These are phyloP conservation scores for Brachirus orientalis DNA, from an alignment of 2,113 vertebrate genomes.

Conservation along the genomic window DNA sequence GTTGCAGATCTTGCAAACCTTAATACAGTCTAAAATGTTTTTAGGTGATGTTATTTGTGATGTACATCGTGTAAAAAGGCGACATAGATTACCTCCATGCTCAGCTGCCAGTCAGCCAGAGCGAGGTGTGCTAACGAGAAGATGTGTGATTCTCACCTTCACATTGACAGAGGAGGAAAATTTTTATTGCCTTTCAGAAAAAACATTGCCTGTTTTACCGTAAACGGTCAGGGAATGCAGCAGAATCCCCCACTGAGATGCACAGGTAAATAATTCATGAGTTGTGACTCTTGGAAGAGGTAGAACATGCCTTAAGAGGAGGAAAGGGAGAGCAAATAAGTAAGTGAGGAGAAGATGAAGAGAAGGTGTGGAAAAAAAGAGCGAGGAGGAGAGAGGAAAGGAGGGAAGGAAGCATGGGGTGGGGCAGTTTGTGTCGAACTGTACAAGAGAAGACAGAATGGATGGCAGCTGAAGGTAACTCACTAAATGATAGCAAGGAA, in stretches of 20 bases:
- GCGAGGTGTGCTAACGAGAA: not conserved
- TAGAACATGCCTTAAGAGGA: constrained; percentile 62
- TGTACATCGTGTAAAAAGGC: too few species aligned
- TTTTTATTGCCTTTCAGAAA: constrained; percentile 9
- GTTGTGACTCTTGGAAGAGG: constrained; percentile 66
- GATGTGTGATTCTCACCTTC: constrained; percentile 24
- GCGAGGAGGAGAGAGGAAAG: not conserved
- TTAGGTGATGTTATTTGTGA: too few species aligned
- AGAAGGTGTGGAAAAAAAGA: constrained; percentile 5
- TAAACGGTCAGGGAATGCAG: constrained; percentile 50
- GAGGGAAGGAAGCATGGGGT: constrained; percentile 8
- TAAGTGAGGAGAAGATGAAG: constrained; percentile 19
- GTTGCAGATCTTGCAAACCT: too few species aligned
- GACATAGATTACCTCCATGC: too few species aligned
- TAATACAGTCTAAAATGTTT: too few species aligned
- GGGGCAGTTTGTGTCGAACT: constrained; percentile 19
- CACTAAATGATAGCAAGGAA: not conserved
- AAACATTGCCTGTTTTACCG: constrained; percentile 8
- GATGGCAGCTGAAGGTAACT: not conserved
- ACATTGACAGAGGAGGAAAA: constrained; percentile 15
- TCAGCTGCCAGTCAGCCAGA: not conserved
- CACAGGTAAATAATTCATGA: constrained; percentile 76
- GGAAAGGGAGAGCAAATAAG: constrained; percentile 20
- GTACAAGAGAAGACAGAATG: constrained; percentile 9
- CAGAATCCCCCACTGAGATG: constrained; percentile 40